Base-by-base conservation (phyloP, 1,140 invertebrate genomes). In the Musca vetustissima region DNA sequence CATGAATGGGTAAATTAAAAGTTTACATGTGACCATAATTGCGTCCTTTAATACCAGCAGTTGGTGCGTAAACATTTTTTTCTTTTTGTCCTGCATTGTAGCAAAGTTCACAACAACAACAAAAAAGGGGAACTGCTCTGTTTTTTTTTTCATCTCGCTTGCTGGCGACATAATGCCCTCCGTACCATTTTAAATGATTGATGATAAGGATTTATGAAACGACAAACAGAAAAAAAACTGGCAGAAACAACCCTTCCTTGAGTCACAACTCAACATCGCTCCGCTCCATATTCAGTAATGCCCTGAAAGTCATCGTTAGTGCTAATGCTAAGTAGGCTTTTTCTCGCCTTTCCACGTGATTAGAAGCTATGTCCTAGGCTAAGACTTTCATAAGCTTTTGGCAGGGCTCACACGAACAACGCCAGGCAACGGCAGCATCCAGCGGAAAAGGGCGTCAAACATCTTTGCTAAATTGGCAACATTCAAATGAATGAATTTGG, bases 281-380 rank as follows among this genome's bases (percentile, higher is more conserved):
- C 55, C 57, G 19, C 25, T 47, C 47, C n/a, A n/a, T n/a, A n/a
- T n/a, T n/a, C n/a, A n/a, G 48, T 50, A 36, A 50, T 28, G 28
- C 53, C 49, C 43, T 55, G 24, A 32, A 15, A 50, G 32, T n/a
- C 48, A 50, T 68, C 48, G 70, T 74, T 74, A 75, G 73, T 75
- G 68, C 66, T 74, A 59, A 77, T 75, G 77, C 78, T 76, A 78
- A 78, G 76, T 76, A 73, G 73, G 73, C 74, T 74, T 79, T 79
- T 79, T 79, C 77, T 75, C 77, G 77, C 77, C 77, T 79, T 79
- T 79, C 77, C 77, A 79, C 77, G 77, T 79, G 77, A 79, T 79
- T 79, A 79, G 75, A 76, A 74, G 74, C 73, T 59, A 28, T 61
- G n/a, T 36, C 19, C 22, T 55, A 2, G 19, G 14, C 53, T 57